phyloP scores from a whole-genome alignment of 2,888 invertebrate species.

The Podabrus alpinus region DNA sequence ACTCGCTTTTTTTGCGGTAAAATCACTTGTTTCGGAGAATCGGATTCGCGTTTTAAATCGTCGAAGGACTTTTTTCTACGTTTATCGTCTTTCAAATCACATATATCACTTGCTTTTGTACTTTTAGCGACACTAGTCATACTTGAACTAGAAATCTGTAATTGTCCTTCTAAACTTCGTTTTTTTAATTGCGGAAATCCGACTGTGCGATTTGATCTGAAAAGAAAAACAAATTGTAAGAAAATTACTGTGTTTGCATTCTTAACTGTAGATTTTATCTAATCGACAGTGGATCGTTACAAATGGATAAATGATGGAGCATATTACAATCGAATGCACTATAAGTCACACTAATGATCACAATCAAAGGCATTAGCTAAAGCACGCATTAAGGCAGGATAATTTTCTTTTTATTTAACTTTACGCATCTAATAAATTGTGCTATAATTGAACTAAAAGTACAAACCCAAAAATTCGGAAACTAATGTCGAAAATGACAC shows the following conservation, averaged over 20 bases:
- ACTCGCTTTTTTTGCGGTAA: slow-evolving; percentile 66
- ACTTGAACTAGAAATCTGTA: slow-evolving; percentile 32
- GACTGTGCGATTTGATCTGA: slow-evolving; percentile 53
- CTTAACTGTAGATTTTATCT: slow-evolving; percentile 30
- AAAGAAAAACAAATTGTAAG: slow-evolving; percentile 35
- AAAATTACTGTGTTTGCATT: slow-evolving; percentile 20
- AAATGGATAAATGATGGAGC: slow-evolving; percentile 31
- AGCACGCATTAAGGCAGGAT: slow-evolving; percentile 32
- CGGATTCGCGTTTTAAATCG: slow-evolving; percentile 43
- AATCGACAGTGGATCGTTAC: slow-evolving; percentile 25
- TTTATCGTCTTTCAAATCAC: slow-evolving; percentile 50
- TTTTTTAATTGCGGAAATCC: slow-evolving; percentile 68
- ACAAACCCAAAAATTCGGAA: background rate
- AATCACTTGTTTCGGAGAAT: slow-evolving; percentile 53
- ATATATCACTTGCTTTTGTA: slow-evolving; percentile 42
- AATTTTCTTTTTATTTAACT: slow-evolving; percentile 32
- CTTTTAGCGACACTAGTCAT: slow-evolving; percentile 47
- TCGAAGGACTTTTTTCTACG: slow-evolving; percentile 55
- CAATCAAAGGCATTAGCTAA: slow-evolving; percentile 31
- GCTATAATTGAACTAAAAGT: background rate
- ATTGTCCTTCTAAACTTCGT: slow-evolving; percentile 63
- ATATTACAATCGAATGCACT: slow-evolving; percentile 23
- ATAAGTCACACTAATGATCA: slow-evolving; percentile 26
- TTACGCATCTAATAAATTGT: slow-evolving; percentile 22
- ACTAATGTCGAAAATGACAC: background rate